Conservation (phyloP, 2,113 vertebrate genomes). For the Rhagologus leucostigma region DNA sequence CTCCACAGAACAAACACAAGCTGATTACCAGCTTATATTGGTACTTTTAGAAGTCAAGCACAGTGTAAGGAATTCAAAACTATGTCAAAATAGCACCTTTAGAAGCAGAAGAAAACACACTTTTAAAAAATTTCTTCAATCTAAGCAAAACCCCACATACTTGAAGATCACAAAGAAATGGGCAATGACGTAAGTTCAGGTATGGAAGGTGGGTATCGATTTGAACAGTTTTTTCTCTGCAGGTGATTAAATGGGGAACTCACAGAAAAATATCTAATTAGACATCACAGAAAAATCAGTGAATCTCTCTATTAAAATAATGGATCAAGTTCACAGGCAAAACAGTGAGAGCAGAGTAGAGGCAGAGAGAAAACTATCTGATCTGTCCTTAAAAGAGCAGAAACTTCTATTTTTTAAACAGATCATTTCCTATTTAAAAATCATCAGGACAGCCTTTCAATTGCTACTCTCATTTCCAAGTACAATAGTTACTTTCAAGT, state of each 20-base stretch:
- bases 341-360: not conserved
- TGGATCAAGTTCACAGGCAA: not conserved
- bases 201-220: not conserved
- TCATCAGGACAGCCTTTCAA: conserved; percentile 32
- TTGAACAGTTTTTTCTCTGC: not conserved
- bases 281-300: not conserved
- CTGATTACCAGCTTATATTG: not conserved
- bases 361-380: not conserved
- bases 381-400: not conserved
- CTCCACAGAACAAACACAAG: not conserved
- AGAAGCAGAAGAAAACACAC: not conserved
- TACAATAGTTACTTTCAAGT: conserved; percentile 65
- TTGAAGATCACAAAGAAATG: not conserved
- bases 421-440: not conserved
- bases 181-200: not conserved
- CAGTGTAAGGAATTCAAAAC: conserved; percentile 30
- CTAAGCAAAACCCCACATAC: not conserved
- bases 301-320: not conserved
- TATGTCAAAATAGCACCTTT: conserved; percentile 52
- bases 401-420: not conserved
- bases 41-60: conserved; percentile 3
- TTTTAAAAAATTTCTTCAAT: not conserved
- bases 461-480: conserved; percentile 31
- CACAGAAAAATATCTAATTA: not conserved
- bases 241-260: not conserved